Evolutionary conservation across 2,888 invertebrate species (phyloP).

Genomic region (Cephus rjabovi): DNA sequence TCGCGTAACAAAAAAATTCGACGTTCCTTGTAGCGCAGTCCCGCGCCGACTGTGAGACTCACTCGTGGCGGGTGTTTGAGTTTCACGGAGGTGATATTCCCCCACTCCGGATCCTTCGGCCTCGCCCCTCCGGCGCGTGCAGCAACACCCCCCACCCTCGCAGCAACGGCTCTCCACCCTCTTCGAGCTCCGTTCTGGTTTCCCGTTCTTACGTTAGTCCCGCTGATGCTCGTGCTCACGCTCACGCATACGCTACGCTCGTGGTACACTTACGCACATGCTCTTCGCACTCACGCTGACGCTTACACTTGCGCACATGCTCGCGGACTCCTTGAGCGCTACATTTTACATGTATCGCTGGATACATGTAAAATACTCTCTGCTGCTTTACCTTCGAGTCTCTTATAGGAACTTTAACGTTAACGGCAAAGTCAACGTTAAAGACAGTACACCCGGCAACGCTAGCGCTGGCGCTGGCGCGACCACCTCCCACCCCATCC

Average conservation of each 20-base stretch:
- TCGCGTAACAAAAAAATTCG: constrained; percentile 19
- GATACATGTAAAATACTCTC: too few species aligned
- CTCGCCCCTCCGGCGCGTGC: constrained; percentile 24
- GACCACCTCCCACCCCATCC: neutral
- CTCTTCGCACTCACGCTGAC: neutral
- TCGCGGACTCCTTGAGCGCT: too few species aligned
- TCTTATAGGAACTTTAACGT: too few species aligned
- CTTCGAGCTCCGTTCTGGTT: constrained; percentile 24
- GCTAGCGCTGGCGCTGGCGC: constrained; percentile 9
- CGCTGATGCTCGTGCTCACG: constrained; percentile 25
- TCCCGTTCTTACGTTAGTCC: constrained; percentile 2
- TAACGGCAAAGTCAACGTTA: constrained; percentile 2
- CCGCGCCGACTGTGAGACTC: constrained; percentile 63
- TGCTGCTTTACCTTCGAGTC: too few species aligned
- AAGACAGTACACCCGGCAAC: constrained; percentile 24
- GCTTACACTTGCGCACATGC: too few species aligned
- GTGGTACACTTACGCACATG: neutral
- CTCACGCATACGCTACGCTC: constrained; percentile 10
- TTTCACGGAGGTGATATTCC: constrained; percentile 10
- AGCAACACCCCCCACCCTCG: constrained; percentile 22
- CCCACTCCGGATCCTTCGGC: constrained; percentile 3
- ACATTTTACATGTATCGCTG: too few species aligned
- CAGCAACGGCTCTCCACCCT: constrained; percentile 46
- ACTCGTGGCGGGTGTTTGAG: constrained; percentile 26
- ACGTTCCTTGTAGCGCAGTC: constrained; percentile 63